phyloP scores from a whole-genome alignment of 64 coral and sea anemone species.

The Astreopora myriophthalma region DNA sequence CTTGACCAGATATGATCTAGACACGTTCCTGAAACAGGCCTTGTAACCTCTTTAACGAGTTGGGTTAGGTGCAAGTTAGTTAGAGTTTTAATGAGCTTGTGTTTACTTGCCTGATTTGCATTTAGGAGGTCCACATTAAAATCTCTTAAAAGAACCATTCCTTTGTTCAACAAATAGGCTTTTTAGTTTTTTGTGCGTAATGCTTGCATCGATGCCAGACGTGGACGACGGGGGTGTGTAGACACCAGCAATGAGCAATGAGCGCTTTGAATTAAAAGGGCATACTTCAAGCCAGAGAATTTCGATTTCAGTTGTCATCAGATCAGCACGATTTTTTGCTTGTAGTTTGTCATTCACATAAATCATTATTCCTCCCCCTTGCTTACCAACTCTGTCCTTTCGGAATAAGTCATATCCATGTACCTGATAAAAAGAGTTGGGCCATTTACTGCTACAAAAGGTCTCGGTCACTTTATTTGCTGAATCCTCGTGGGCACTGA shows the following conservation, averaged over 20 bases:
- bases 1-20: slow-evolving; percentile 50
- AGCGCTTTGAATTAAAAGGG: slow-evolving; percentile 66
- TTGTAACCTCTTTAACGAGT: slow-evolving; percentile 20
- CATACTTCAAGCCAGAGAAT: slow-evolving; percentile 65
- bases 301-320: slow-evolving; percentile 28
- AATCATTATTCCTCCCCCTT: slow-evolving; percentile 45
- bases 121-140: slow-evolving; percentile 43
- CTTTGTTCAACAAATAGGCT: slow-evolving; percentile 55
- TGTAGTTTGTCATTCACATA: slow-evolving; percentile 48
- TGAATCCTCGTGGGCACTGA: neutral
- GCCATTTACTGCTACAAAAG: slow-evolving; percentile 24
- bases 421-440: slow-evolving; percentile 23
- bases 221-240: slow-evolving; percentile 52
- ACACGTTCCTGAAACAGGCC: neutral
- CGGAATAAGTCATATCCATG: slow-evolving; percentile 28
- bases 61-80: slow-evolving; percentile 10
- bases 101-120: neutral
- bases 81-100: slow-evolving; percentile 14
- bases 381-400: neutral
- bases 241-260: slow-evolving; percentile 54
- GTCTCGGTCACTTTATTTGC: slow-evolving; percentile 39
- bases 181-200: slow-evolving; percentile 41
- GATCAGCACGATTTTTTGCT: slow-evolving; percentile 36
- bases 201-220: slow-evolving; percentile 9
- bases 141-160: slow-evolving; percentile 59